Evolutionary conservation across 2,888 invertebrate genomes (phyloP), one percentile per base, ranked within the genome.

Genomic region (Philopedon plagiatum): DNA sequence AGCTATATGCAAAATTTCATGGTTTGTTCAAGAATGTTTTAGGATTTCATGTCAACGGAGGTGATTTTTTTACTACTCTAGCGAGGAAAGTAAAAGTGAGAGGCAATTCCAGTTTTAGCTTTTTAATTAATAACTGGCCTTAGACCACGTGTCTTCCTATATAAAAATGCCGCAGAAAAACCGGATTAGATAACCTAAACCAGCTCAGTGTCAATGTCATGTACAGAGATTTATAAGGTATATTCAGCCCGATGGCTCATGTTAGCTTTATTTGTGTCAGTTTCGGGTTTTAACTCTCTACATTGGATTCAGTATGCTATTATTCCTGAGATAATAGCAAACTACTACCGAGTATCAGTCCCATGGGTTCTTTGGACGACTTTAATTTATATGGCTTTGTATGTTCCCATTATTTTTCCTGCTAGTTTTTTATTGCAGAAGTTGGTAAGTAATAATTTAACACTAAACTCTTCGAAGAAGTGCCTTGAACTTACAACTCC

Each of bases 291-390:
- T 64, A 98, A 97, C 85, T 91, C 97, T 54, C 92, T 96, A 89
- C 98, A 99, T 86, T 99, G 98, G 98, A 95, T 97, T 80, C 95
- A 98, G 87, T 96, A 96, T 88, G 94, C 95, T 82, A 98, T 98
- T 82, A 97, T 98, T 76, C 91, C 93, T 77, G 93, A 96, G 83
- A 91, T 96, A 62, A 89, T 98, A 46, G 88, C 87, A 78, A 90
- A 91, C 79, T 94, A 94, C 86, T 95, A 95, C 83, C 88, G 88
- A n/a, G 91, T 95, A 23, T 87, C 89, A 73, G 90, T 90, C 77
- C 90, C 90, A 76, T 89, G 90, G 81, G 94, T 99, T 66, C 94
- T 99, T 85, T 98, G 97, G 98, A 95, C 98, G 18, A 98, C 98
- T 44, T 96, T 99, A 95, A 91, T 99, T 81, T 99, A 93, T 87